Percentiles rank a stretch among this genome's conserved stretches.
These are phyloP conservation scores for Hipparchia semele DNA, from an alignment of 2,888 invertebrate genomes.

Conservation along the genomic window DNA sequence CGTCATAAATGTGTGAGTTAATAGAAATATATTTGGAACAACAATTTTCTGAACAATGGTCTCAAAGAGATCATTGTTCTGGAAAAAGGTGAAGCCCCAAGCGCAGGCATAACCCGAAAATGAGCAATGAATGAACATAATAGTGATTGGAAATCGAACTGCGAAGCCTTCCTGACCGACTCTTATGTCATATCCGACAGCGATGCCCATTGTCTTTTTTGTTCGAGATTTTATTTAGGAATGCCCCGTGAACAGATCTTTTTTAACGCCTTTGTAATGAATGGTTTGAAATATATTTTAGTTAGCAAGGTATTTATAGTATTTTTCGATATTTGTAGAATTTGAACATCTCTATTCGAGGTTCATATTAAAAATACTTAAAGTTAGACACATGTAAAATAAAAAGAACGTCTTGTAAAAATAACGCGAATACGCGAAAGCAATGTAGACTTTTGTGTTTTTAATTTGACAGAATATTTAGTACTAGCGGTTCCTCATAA, in stretches of 20 bases:
- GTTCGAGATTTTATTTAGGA: constrained; percentile 20
- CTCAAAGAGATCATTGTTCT: background rate
- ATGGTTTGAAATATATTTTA: background rate
- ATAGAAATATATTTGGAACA: background rate
- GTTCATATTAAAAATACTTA: too few relatives aligned
- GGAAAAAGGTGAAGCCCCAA: constrained; percentile 10
- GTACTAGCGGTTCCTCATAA: too few relatives aligned
- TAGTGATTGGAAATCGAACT: constrained; percentile 26
- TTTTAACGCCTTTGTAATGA: constrained; percentile 11
- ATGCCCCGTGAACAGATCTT: constrained; percentile 15
- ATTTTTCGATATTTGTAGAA: too few relatives aligned
- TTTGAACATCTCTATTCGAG: too few relatives aligned
- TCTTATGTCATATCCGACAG: constrained; percentile 21
- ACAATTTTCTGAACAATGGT: background rate
- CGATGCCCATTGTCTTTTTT: constrained; percentile 25
- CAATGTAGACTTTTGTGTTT: too few relatives aligned
- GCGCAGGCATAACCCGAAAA: constrained; percentile 16
- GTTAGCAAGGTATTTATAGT: background rate
- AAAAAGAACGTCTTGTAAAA: too few relatives aligned
- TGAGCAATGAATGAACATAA: constrained; percentile 20
- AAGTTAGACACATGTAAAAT: too few relatives aligned
- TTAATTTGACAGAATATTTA: too few relatives aligned
- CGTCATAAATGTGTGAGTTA: background rate
- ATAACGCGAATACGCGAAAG: too few relatives aligned
- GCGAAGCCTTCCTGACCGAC: constrained; percentile 19